Evolutionary conservation across 2,797 vertebrate species (phyloP).

Genomic region (Sandelia bainsii): DNA sequence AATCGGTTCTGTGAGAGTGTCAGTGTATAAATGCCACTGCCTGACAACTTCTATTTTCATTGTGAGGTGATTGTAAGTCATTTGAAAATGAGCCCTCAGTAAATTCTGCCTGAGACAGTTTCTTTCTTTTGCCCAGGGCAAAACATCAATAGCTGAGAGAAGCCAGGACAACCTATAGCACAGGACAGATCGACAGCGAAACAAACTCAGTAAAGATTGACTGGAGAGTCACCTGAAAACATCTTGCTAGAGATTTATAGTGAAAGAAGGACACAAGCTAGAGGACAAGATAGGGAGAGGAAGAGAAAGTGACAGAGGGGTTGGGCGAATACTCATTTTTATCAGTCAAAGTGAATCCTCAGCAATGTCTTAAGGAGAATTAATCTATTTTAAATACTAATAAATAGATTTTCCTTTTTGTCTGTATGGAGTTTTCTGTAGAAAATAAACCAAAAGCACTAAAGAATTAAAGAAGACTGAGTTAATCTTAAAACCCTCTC

Average conservation of each 20-base stretch:
- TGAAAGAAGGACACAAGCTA: slow-evolving; percentile 28
- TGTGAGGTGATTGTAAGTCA: slow-evolving; percentile 67
- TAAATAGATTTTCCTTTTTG: background rate
- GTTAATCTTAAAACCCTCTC: slow-evolving; percentile 20
- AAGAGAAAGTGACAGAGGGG: slow-evolving; percentile 28
- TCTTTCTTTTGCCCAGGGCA: slow-evolving; percentile 61
- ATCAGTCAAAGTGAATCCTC: slow-evolving; percentile 22
- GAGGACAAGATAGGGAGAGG: slow-evolving; percentile 37
- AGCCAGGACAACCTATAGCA: slow-evolving; percentile 77
- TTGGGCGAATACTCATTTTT: slow-evolving; percentile 14
- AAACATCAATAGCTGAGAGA: slow-evolving; percentile 73
- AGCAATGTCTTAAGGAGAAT: background rate
- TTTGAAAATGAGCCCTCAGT: slow-evolving; percentile 68
- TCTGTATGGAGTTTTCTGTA: background rate
- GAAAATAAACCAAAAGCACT: slow-evolving; percentile 12
- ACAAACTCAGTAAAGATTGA: slow-evolving; percentile 83
- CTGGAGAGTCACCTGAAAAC: slow-evolving; percentile 75
- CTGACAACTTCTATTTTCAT: slow-evolving; percentile 63
- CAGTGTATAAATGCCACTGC: slow-evolving; percentile 45
- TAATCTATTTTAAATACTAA: background rate
- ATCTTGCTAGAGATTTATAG: slow-evolving; percentile 73
- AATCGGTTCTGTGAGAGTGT: slow-evolving; percentile 17
- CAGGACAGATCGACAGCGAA: slow-evolving; percentile 73
- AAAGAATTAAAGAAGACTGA: background rate
- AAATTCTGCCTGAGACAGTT: slow-evolving; percentile 69